Conservation (phyloP, 2,888 invertebrate genomes). For the Dastarcus helophoroides region DNA sequence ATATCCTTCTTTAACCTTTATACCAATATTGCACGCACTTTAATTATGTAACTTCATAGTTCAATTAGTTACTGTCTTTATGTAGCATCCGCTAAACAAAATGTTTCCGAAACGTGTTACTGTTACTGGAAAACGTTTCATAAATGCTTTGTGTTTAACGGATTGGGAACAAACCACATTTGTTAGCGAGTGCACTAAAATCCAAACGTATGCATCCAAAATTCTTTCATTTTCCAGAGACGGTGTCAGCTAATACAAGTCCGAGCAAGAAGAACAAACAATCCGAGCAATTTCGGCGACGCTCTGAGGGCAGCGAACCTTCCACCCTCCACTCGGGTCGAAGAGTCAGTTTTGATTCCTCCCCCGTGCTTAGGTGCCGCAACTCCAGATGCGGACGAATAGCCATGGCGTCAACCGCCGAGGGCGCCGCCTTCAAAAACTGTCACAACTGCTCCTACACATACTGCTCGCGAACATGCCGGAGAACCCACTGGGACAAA, state of each 20-base stretch:
- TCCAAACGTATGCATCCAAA: too few relatives aligned
- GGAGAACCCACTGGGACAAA: conserved; percentile 85
- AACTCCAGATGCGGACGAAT: conserved; percentile 67
- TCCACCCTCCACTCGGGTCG: conserved; percentile 31
- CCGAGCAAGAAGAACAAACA: conserved; percentile 24
- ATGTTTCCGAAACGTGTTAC: too few relatives aligned
- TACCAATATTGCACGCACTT: too few relatives aligned
- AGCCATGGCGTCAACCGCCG: conserved; percentile 59
- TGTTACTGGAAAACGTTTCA: too few relatives aligned
- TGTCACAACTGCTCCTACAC: conserved; percentile 92
- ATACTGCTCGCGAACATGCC: conserved; percentile 86
- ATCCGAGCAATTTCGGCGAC: conserved; percentile 41
- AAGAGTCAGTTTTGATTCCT: conserved; percentile 52
- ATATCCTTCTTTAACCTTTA: too few relatives aligned
- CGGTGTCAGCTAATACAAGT: conserved; percentile 39
- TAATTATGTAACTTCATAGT: too few relatives aligned
- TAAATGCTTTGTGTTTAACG: too few relatives aligned
- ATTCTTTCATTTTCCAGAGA: conserved; percentile 30
- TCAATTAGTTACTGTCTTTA: too few relatives aligned
- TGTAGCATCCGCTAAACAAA: too few relatives aligned
- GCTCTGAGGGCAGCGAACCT: conserved; percentile 53
- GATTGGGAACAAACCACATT: too few relatives aligned
- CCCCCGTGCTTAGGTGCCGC: conserved; percentile 49
- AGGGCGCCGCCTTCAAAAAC: conserved; percentile 74
- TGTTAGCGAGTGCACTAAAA: too few relatives aligned